These are phyloP conservation scores for Drosophila lutescens DNA, from an alignment of 2,888 invertebrate species.

Conservation along the genomic window DNA sequence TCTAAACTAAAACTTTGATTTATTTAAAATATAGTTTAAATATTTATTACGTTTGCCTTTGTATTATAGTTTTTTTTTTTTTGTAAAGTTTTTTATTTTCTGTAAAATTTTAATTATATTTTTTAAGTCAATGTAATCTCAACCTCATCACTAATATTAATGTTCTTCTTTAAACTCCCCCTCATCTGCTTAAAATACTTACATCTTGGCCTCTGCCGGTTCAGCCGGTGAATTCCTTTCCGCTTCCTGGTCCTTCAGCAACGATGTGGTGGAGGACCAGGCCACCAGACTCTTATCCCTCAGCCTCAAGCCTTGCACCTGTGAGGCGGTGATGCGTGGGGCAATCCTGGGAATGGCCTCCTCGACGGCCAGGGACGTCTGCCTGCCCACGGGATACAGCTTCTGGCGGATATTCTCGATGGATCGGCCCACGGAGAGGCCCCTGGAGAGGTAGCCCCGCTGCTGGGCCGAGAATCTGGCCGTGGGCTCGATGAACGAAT, in stretches of 20 bases:
- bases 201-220: constrained; percentile 44
- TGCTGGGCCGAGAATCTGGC: constrained; percentile 59
- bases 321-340: constrained; percentile 40
- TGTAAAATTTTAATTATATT: too few species aligned
- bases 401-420: constrained; percentile 74
- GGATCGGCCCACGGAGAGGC: constrained; percentile 77
- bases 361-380: constrained; percentile 51
- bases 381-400: constrained; percentile 56
- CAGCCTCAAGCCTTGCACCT: constrained; percentile 37
- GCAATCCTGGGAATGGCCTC: constrained; percentile 31
- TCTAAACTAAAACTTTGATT: too few species aligned
- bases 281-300: constrained; percentile 55
- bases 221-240: constrained; percentile 30
- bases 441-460: constrained; percentile 70
- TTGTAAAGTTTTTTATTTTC: too few species aligned
- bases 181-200: constrained; percentile 19
- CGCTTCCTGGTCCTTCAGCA: constrained; percentile 55
- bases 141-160: too few species aligned
- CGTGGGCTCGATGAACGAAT: constrained; percentile 74
- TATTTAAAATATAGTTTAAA: too few species aligned
- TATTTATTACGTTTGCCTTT: too few species aligned
- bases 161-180: too few species aligned
- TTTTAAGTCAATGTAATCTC: too few species aligned
- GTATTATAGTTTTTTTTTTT: too few species aligned
- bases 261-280: constrained; percentile 76